Percentiles rank a stretch among this genome's conserved stretches.
phyloP scores from a whole-genome alignment of 2,888 invertebrate species.

The Fissipunctia ypsillon region DNA sequence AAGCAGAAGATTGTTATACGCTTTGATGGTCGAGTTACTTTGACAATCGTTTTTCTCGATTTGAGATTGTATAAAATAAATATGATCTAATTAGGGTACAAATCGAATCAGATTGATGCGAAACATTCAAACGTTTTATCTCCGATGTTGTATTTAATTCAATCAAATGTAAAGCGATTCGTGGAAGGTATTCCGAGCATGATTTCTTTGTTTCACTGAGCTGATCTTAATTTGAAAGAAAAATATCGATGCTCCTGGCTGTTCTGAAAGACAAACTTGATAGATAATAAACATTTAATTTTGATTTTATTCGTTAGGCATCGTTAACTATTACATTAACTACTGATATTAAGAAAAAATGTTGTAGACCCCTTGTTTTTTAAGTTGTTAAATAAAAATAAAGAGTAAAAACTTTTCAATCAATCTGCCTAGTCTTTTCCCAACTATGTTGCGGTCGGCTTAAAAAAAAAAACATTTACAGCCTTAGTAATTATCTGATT shows the following conservation, averaged over 20 bases:
- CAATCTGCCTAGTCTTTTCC: background rate
- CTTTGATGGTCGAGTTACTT: background rate
- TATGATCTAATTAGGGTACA: constrained; percentile 24
- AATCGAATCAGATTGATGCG: constrained; percentile 31
- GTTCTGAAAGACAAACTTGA: background rate
- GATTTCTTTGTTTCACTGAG: constrained; percentile 40
- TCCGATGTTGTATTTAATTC: constrained; percentile 48
- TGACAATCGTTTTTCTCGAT: background rate
- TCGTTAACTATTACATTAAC: background rate
- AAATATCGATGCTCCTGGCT: constrained; percentile 21
- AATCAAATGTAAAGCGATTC: constrained; percentile 48
- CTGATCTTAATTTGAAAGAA: constrained; percentile 34
- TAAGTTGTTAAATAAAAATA: background rate
- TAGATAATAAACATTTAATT: background rate
- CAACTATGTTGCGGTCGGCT: background rate
- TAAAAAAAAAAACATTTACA: background rate
- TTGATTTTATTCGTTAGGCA: background rate
- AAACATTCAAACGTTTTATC: constrained; percentile 38
- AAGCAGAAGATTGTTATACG: background rate
- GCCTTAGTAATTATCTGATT: background rate
- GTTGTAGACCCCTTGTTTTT: background rate
- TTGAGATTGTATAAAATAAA: constrained; percentile 44
- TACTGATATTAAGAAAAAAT: background rate
- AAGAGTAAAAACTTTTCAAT: background rate
- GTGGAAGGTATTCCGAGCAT: constrained; percentile 23